Conservation (phyloP, 2,113 vertebrate genomes). For the Lepisosteus osseus region DNA sequence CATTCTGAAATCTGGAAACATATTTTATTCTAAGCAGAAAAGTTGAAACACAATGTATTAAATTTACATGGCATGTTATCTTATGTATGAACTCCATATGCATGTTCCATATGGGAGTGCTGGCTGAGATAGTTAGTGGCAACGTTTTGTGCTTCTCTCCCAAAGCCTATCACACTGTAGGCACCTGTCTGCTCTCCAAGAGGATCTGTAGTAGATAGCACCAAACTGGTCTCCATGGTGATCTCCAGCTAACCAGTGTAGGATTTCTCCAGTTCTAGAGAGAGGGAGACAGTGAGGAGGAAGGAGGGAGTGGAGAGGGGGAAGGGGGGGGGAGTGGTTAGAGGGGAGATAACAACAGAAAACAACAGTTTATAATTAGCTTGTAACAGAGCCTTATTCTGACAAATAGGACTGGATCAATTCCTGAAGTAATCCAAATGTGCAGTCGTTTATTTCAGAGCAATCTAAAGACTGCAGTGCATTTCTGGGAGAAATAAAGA, state of each 20-base stretch:
- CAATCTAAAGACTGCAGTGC: background rate
- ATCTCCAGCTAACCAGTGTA: slow-evolving; percentile 45
- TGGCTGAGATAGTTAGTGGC: slow-evolving; percentile 43
- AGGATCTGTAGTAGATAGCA: slow-evolving; percentile 37
- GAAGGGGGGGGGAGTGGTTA: slow-evolving; percentile 1
- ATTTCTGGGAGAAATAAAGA: no score
- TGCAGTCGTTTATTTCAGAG: no score
- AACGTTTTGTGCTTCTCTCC: slow-evolving; percentile 41
- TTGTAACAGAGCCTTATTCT: no score
- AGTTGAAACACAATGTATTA: background rate
- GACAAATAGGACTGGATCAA: no score
- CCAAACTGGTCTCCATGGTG: slow-evolving; percentile 47
- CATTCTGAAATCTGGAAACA: no score
- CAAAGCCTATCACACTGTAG: slow-evolving; percentile 46
- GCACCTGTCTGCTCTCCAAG: slow-evolving; percentile 48
- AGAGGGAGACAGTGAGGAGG: slow-evolving; percentile 20
- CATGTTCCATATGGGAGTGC: slow-evolving; percentile 48
- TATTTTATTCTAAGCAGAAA: no score
- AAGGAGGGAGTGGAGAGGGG: slow-evolving; percentile 6
- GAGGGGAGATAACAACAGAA: background rate
- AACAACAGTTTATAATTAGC: slow-evolving; percentile 23
- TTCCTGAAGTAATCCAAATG: no score
- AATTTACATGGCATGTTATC: slow-evolving; percentile 44
- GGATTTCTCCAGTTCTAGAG: slow-evolving; percentile 42
- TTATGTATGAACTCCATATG: slow-evolving; percentile 61